Conservation (phyloP, 2,888 invertebrate species). For the Camptogramma bilineatum region DNA sequence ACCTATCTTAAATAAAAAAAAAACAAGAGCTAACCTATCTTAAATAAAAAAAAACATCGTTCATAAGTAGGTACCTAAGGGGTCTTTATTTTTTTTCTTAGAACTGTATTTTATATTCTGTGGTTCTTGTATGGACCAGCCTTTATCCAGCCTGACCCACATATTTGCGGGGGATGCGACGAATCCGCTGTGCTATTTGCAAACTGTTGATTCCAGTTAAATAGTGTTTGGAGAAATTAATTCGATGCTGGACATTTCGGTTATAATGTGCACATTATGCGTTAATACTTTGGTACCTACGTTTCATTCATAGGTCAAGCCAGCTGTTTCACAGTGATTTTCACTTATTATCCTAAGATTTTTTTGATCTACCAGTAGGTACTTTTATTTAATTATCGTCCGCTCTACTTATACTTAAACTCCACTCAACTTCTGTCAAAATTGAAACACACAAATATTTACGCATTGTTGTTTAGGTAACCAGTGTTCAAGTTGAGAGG, state of each 20-base stretch:
- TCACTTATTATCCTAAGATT: not conserved
- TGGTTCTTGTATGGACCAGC: conserved; percentile 17
- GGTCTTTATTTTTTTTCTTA: too few species aligned
- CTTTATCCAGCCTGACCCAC: conserved; percentile 45
- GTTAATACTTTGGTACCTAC: conserved; percentile 9
- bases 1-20: too few species aligned
- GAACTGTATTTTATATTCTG: too few species aligned
- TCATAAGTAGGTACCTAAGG: too few species aligned
- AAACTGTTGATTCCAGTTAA: conserved; percentile 41
- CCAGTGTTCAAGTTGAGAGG: too few species aligned
- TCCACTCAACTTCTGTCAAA: too few species aligned
- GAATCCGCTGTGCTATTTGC: conserved; percentile 39
- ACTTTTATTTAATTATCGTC: too few species aligned
- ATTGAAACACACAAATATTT: too few species aligned
- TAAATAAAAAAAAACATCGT: too few species aligned
- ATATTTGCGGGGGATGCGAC: conserved; percentile 42
- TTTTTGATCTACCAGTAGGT: not conserved
- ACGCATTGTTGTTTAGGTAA: too few species aligned
- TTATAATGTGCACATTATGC: conserved; percentile 34
- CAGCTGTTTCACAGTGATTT: conserved; percentile 23
- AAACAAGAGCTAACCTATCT: too few species aligned
- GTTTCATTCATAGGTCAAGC: conserved; percentile 39
- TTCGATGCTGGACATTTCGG: conserved; percentile 32
- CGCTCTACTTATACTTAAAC: too few species aligned
- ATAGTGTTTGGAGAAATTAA: conserved; percentile 40